These are phyloP conservation scores for Patagioenas fasciata DNA, from an alignment of 2,113 vertebrate species.

Conservation along the genomic window DNA sequence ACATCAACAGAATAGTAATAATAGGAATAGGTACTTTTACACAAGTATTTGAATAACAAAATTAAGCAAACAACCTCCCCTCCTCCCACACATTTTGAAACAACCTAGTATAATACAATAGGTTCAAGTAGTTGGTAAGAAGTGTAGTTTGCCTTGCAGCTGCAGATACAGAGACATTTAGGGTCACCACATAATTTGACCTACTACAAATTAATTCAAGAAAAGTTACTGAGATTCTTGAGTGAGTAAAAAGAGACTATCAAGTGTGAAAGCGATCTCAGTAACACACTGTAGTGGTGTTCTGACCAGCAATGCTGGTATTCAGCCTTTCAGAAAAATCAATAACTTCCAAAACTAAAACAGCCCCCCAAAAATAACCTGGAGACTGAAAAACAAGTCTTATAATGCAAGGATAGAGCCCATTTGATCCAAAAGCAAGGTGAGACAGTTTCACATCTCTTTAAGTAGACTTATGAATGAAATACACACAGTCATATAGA, in stretches of 20 bases:
- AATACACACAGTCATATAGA: not conserved
- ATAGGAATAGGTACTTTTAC: not conserved
- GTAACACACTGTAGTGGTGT: not conserved
- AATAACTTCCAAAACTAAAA: not conserved
- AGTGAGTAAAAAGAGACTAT: not conserved
- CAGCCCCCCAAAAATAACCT: not conserved
- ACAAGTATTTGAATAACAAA: not conserved
- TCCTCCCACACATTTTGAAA: not conserved
- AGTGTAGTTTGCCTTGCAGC: not conserved
- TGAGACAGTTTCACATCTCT: not conserved
- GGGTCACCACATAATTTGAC: not conserved
- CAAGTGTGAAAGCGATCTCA: not conserved
- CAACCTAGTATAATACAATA: not conserved
- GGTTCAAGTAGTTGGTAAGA: not conserved
- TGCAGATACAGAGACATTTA: not conserved
- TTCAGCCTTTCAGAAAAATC: not conserved
- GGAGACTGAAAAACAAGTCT: not conserved
- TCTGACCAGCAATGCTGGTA: not conserved
- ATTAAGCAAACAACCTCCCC: not conserved
- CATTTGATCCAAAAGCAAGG: not conserved
- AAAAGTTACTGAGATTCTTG: not conserved
- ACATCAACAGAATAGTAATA: not conserved
- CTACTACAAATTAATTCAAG: not conserved
- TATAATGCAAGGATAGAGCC: not conserved
- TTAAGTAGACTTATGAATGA: not conserved